These are phyloP conservation scores for Sclerodermus sp. DNA, from an alignment of 2,888 invertebrate genomes.

Conservation along the genomic window DNA sequence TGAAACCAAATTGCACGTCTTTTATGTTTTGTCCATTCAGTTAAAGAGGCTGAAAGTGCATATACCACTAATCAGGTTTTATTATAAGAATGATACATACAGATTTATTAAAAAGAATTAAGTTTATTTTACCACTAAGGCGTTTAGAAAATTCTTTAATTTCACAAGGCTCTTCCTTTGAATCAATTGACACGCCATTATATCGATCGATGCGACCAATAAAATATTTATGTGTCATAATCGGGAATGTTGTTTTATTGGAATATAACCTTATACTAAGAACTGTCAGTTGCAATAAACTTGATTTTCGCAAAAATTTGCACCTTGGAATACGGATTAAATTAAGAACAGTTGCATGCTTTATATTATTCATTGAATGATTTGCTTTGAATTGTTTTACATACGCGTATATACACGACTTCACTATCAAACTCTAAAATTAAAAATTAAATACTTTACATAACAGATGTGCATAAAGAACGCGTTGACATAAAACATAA, in stretches of 20 bases:
- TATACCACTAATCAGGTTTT: not conserved
- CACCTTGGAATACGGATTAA: too few species aligned
- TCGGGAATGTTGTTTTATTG: not conserved
- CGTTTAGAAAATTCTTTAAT: slow-evolving; percentile 59
- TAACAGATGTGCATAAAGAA: too few species aligned
- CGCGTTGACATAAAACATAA: too few species aligned
- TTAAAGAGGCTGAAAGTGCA: slow-evolving; percentile 67
- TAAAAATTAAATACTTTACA: too few species aligned
- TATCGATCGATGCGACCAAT: slow-evolving; percentile 66
- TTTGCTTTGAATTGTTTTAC: too few species aligned
- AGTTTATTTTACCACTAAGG: slow-evolving; percentile 62
- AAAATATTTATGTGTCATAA: slow-evolving; percentile 49
- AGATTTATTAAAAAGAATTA: not conserved
- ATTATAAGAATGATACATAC: not conserved
- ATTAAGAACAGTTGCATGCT: too few species aligned
- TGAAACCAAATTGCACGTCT: slow-evolving; percentile 81
- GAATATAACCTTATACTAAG: not conserved
- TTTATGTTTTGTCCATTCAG: slow-evolving; percentile 67
- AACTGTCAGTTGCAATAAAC: too few species aligned
- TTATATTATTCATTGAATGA: too few species aligned
- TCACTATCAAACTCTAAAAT: too few species aligned
- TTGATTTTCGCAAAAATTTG: too few species aligned
- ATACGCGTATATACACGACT: too few species aligned
- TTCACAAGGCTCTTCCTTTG: slow-evolving; percentile 63
- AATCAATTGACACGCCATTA: slow-evolving; percentile 74